Conservation (phyloP, 2,113 vertebrate species). For the Ptychochromis oligacanthus region DNA sequence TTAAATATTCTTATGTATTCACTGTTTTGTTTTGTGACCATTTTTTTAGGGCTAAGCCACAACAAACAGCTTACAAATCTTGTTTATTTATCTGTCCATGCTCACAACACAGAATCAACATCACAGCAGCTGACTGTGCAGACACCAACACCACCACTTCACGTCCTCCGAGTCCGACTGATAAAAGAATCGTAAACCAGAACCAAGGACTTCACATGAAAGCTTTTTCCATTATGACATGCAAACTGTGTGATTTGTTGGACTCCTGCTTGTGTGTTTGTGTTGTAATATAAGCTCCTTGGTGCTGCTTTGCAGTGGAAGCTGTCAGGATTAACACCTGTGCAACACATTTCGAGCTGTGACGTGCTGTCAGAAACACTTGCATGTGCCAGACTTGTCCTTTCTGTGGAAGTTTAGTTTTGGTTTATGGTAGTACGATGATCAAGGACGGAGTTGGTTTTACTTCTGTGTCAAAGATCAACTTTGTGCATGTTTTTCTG, state of each 20-base stretch:
- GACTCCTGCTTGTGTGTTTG: conserved; percentile 25
- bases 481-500: conserved; percentile 3
- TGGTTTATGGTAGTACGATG: not conserved
- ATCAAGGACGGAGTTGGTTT: conserved; percentile 9
- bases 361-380: conserved; percentile 43
- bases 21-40: conserved; percentile 21
- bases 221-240: conserved; percentile 30
- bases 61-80: conserved; percentile 27
- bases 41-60: conserved; percentile 1
- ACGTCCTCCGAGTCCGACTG: conserved; percentile 23
- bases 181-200: conserved; percentile 12
- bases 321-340: conserved; percentile 74
- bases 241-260: conserved; percentile 36
- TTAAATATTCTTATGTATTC: conserved; percentile 11
- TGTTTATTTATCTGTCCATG: conserved; percentile 33
- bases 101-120: conserved; percentile 3
- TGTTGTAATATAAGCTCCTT: conserved; percentile 60
- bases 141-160: not conserved
- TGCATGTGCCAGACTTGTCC: conserved; percentile 40
- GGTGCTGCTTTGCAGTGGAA: conserved; percentile 30
- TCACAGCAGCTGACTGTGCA: not conserved
- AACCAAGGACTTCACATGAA: conserved; percentile 43
- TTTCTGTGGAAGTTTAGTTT: conserved; percentile 4
- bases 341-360: conserved; percentile 46
- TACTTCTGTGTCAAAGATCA: conserved; percentile 34